These are phyloP conservation scores for Phylloscopus collybita DNA, from an alignment of 2,797 vertebrate species.

Conservation along the genomic window DNA sequence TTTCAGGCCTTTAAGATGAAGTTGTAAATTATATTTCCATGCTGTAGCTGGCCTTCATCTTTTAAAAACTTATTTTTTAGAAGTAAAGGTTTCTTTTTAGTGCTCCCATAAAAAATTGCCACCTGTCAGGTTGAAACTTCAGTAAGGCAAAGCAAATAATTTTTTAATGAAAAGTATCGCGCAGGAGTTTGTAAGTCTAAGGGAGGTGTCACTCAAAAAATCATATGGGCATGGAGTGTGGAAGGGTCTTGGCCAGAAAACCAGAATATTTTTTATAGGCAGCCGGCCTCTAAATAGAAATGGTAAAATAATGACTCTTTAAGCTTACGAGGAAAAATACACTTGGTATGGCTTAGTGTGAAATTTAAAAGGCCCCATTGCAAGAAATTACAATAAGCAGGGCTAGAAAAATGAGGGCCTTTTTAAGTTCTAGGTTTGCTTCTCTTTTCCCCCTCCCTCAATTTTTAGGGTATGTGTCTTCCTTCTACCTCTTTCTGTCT, in stretches of 20 bases:
- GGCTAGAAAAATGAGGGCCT: not conserved
- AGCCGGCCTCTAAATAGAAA: not conserved
- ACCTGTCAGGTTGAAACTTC: constrained; percentile 67
- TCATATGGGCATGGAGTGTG: not conserved
- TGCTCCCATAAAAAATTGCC: constrained; percentile 66
- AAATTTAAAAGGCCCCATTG: constrained; percentile 31
- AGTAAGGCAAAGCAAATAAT: constrained; percentile 68
- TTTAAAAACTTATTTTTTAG: constrained; percentile 66
- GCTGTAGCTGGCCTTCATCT: constrained; percentile 57
- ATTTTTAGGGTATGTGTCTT: constrained; percentile 12
- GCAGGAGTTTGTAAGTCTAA: constrained; percentile 60
- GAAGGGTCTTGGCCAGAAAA: constrained; percentile 45
- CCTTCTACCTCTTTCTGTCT: not conserved
- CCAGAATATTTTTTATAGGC: constrained; percentile 43
- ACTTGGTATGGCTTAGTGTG: not conserved
- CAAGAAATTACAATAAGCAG: constrained; percentile 27
- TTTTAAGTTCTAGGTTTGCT: constrained; percentile 15
- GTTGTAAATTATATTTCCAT: constrained; percentile 72
- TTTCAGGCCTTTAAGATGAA: constrained; percentile 65
- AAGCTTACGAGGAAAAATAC: constrained; percentile 29
- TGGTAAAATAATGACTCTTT: constrained; percentile 11
- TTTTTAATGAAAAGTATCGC: constrained; percentile 56
- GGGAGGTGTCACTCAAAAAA: constrained; percentile 64
- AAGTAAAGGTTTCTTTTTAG: constrained; percentile 63
- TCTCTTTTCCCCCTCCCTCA: not conserved